phyloP scores from a whole-genome alignment of 2,797 vertebrate genomes.

The Parauchenoglanis ngamensis region DNA sequence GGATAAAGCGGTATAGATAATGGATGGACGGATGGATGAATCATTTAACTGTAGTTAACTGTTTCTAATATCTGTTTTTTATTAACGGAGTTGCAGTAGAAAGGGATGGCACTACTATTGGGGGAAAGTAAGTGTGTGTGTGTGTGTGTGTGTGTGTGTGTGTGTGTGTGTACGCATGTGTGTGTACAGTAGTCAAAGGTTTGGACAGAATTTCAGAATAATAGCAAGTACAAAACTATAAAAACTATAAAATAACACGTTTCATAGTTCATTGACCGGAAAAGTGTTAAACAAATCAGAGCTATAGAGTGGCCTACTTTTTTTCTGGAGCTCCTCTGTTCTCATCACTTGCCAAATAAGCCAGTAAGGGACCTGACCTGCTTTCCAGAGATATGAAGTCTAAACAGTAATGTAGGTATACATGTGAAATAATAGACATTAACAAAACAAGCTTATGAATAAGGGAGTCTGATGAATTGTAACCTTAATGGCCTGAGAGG shows the following conservation, averaged over 20 bases:
- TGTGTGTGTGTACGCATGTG: constrained; percentile 13
- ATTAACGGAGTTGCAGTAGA: background rate
- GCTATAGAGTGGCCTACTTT: constrained; percentile 72
- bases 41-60: background rate
- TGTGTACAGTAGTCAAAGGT: constrained; percentile 21
- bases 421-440: constrained; percentile 35
- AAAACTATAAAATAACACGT: background rate
- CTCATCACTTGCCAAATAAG: constrained; percentile 47
- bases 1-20: too few species aligned
- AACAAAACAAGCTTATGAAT: constrained; percentile 42
- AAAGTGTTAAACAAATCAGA: background rate
- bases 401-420: constrained; percentile 49
- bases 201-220: background rate
- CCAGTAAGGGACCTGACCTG: constrained; percentile 61
- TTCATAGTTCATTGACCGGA: background rate
- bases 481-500: background rate
- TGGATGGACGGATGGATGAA: background rate
- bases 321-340: constrained; percentile 56
- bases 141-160: constrained; percentile 53
- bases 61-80: background rate
- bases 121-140: background rate
- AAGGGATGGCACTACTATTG: background rate
- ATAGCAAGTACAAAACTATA: background rate
- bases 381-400: constrained; percentile 57
- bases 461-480: background rate